These are phyloP conservation scores for Drosophila birchii DNA, from an alignment of 2,888 invertebrate genomes.

Conservation along the genomic window DNA sequence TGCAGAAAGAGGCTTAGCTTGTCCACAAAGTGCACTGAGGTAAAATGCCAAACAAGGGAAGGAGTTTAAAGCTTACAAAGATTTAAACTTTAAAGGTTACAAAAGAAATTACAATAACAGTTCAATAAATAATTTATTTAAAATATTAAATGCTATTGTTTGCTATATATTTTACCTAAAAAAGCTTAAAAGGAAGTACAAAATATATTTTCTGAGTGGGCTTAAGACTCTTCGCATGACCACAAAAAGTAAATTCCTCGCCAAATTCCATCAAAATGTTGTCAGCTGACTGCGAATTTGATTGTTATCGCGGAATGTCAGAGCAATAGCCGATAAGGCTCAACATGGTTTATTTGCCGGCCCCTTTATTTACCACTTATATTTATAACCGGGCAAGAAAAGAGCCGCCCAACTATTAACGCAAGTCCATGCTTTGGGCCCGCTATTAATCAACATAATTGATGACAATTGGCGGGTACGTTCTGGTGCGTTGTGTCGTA, in stretches of 20 bases:
- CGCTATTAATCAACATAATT: constrained; percentile 77
- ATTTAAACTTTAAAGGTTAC: neutral
- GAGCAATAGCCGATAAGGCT: constrained; percentile 69
- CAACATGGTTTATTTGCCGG: constrained; percentile 20
- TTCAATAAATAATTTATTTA: neutral
- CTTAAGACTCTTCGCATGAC: constrained; percentile 43
- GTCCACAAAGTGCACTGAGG: constrained; percentile 4
- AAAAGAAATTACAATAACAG: too few relatives aligned
- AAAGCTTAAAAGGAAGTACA: neutral
- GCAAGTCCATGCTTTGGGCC: constrained; percentile 29
- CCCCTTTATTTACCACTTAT: constrained; percentile 11
- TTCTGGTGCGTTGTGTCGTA: constrained; percentile 59
- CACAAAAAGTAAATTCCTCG: constrained; percentile 11
- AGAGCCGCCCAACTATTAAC: constrained; percentile 34
- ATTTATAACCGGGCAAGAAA: constrained; percentile 24
- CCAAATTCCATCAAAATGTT: constrained; percentile 30
- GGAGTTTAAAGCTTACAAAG: neutral
- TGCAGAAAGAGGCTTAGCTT: constrained; percentile 10
- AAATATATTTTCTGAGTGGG: neutral
- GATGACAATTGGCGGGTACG: constrained; percentile 72
- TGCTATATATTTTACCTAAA: too few relatives aligned
- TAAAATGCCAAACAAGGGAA: neutral
- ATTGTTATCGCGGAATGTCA: constrained; percentile 55
- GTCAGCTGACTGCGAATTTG: constrained; percentile 59
- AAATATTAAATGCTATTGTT: neutral